A percentile compares a stretch with the other conserved stretches of the same genome.
Evolutionary conservation across 2,888 invertebrate species (phyloP).

Genomic region (Pandemis corylana): DNA sequence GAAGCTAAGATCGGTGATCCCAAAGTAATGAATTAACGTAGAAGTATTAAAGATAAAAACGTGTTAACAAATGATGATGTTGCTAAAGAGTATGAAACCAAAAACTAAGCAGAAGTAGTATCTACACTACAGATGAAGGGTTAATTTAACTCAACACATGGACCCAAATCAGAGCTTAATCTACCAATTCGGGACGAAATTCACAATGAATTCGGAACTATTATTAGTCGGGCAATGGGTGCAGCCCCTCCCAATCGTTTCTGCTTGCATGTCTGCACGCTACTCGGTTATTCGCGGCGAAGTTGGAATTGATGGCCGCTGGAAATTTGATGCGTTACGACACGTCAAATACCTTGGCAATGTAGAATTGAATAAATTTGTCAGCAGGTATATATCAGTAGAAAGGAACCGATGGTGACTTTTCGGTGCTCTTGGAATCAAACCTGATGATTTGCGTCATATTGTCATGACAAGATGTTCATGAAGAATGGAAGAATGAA

Average conservation of each 20-base stretch:
- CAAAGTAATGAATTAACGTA: conserved; percentile 10
- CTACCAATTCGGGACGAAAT: background rate
- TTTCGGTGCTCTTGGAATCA: background rate
- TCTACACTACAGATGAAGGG: background rate
- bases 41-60: background rate
- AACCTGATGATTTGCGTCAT: background rate
- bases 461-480: background rate
- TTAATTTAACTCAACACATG: background rate
- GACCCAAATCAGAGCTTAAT: background rate
- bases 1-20: conserved; percentile 13
- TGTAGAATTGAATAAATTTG: background rate
- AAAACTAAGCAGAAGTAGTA: background rate
- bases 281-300: conserved; percentile 29
- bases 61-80: background rate
- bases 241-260: conserved; percentile 30
- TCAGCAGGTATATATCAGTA: background rate
- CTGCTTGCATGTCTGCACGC: conserved; percentile 40
- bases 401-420: background rate
- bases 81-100: background rate
- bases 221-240: conserved; percentile 6
- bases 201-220: background rate
- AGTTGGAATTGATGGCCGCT: conserved; percentile 18
- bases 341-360: conserved; percentile 19
- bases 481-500: background rate
- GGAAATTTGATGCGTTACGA: conserved; percentile 29